phyloP scores from a whole-genome alignment of 2,797 vertebrate species.

The Pipistrellus nathusii region DNA sequence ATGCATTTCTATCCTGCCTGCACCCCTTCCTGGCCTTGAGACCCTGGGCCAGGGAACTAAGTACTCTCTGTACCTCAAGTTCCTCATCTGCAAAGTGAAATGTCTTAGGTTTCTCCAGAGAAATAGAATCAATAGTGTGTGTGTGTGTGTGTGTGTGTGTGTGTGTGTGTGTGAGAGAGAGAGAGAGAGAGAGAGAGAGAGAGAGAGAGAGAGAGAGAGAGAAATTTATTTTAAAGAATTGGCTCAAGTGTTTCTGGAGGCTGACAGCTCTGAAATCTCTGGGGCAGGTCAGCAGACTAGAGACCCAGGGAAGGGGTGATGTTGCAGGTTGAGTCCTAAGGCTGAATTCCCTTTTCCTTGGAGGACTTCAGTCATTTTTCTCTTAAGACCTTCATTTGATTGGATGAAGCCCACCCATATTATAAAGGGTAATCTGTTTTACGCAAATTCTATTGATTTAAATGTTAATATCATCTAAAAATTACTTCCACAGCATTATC shows the following conservation, averaged over 20 bases:
- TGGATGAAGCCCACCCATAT: background rate
- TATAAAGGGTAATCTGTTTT: background rate
- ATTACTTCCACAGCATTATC: background rate
- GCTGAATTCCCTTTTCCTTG: background rate
- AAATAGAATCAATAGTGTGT: background rate
- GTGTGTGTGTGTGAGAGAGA: background rate
- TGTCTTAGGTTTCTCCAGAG: background rate
- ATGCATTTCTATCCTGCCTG: background rate
- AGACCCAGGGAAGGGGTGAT: background rate
- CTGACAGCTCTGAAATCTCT: background rate
- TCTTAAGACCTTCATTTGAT: background rate
- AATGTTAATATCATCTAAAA: background rate
- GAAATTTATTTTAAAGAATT: background rate
- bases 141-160: background rate
- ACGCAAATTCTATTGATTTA: background rate
- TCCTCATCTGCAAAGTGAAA: slow-evolving; percentile 3
- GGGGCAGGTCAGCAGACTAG: background rate
- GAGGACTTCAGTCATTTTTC: background rate
- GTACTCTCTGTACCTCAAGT: background rate
- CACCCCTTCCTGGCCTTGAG: background rate
- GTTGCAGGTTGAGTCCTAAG: background rate
- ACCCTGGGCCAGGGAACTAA: background rate
- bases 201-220: background rate
- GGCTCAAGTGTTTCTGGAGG: background rate
- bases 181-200: background rate